A percentile compares a stretch with the other conserved stretches of the same genome.
phyloP scores from a whole-genome alignment of 2,888 invertebrate genomes.

The Pheosia gnoma region DNA sequence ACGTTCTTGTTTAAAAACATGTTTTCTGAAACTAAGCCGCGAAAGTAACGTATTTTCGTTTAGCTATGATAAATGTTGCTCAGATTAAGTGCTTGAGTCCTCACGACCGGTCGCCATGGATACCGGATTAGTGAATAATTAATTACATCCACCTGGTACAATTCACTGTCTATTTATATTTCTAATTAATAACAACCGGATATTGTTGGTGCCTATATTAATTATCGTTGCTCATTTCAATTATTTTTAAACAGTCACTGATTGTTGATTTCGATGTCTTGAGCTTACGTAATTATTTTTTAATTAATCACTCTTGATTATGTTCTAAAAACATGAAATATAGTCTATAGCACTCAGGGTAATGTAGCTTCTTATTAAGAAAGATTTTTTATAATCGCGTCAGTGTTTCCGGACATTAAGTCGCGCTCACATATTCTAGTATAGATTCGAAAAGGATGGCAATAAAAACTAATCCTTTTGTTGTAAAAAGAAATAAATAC shows the following conservation, averaged over 20 bases:
- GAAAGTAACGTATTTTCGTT: conserved; percentile 2
- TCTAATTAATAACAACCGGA: neutral
- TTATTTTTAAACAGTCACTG: neutral
- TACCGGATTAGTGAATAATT: conserved; percentile 17
- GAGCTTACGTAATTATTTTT: too few species aligned
- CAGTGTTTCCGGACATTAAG: too few species aligned
- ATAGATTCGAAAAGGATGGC: too few species aligned
- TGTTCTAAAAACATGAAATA: too few species aligned
- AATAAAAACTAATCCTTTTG: too few species aligned
- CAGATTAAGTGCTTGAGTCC: conserved; percentile 11
- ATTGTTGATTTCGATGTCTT: too few species aligned
- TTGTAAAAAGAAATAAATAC: too few species aligned
- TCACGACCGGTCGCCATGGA: conserved; percentile 14
- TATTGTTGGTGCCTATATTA: neutral
- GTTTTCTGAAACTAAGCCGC: neutral
- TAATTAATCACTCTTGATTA: too few species aligned
- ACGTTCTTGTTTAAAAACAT: neutral
- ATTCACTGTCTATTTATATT: conserved; percentile 12
- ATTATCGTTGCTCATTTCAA: neutral
- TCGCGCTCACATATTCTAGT: too few species aligned
- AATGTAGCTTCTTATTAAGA: too few species aligned
- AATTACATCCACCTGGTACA: conserved; percentile 25
- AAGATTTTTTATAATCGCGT: too few species aligned
- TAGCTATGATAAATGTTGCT: conserved; percentile 14
- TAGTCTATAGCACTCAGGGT: too few species aligned